These are phyloP conservation scores for Yponomeuta evonymella DNA, from an alignment of 2,888 invertebrate species.

Conservation along the genomic window DNA sequence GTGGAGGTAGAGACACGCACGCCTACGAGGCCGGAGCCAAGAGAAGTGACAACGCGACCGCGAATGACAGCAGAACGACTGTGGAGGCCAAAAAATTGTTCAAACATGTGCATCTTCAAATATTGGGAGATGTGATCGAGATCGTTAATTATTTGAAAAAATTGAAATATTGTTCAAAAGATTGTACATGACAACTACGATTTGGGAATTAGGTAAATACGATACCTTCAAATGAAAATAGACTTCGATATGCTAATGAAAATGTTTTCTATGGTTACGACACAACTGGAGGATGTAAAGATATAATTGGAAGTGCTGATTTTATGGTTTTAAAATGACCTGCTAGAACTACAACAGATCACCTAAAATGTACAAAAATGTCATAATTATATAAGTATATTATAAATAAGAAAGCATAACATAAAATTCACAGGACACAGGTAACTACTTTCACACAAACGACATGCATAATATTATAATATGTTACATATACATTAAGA, in stretches of 20 bases:
- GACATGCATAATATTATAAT: conserved; percentile 38
- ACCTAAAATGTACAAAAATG: conserved; percentile 19
- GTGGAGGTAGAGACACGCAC: conserved; percentile 96
- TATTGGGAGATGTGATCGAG: conserved; percentile 16
- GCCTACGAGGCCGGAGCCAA: conserved; percentile 95
- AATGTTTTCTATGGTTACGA: conserved; percentile 1
- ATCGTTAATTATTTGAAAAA: background rate
- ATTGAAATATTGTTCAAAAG: background rate
- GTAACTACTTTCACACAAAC: conserved; percentile 37
- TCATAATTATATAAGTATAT: background rate
- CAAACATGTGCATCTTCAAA: conserved; percentile 9
- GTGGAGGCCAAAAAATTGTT: conserved; percentile 34
- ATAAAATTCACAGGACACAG: conserved; percentile 78
- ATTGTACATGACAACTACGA: background rate
- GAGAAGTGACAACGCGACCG: conserved; percentile 93
- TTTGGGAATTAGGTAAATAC: background rate
- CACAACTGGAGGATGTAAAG: conserved; percentile 4
- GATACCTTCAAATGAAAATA: background rate
- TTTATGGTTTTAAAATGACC: conserved; percentile 3
- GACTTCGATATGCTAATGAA: no score
- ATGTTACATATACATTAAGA: conserved; percentile 25
- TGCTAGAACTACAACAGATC: conserved; percentile 14
- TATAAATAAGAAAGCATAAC: conserved; percentile 74
- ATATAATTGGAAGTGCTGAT: conserved; percentile 10
- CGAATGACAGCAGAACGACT: conserved; percentile 98